Evolutionary conservation across 2,888 invertebrate genomes (phyloP).

Genomic region (Drosophila stalkeri): DNA sequence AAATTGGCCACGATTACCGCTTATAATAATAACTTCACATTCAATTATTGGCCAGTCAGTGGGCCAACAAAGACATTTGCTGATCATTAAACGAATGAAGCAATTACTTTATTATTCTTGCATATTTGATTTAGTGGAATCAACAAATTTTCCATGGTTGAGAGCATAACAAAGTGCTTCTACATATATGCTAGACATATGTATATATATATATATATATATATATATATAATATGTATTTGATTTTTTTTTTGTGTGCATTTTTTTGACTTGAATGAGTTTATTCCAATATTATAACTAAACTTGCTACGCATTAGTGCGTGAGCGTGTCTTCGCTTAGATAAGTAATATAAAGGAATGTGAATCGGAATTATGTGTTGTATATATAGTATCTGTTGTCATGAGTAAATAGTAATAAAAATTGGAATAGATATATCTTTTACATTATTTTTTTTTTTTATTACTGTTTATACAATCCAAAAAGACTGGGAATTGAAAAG

Average conservation of each 20-base stretch:
- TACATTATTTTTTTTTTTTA: neutral
- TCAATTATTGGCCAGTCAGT: slow-evolving; percentile 40
- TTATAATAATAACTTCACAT: slow-evolving; percentile 54
- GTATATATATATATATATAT: neutral
- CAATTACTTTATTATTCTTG: slow-evolving; percentile 69
- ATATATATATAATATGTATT: neutral
- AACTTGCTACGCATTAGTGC: no score
- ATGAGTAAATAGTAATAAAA: neutral
- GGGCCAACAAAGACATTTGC: slow-evolving; percentile 55
- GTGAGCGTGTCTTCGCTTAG: neutral
- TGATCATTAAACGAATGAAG: slow-evolving; percentile 77
- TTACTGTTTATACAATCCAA: neutral
- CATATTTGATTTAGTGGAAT: slow-evolving; percentile 57
- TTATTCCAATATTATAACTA: neutral
- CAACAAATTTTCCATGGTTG: slow-evolving; percentile 19
- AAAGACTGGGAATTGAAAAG: neutral
- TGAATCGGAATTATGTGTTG: neutral
- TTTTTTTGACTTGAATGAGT: neutral
- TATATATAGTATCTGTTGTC: neutral
- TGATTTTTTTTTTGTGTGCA: neutral
- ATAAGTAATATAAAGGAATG: neutral
- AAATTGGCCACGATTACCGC: slow-evolving; percentile 55
- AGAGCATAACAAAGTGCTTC: neutral
- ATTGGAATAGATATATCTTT: neutral
- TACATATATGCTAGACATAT: neutral